These are phyloP conservation scores for Eretmodus cyanostictus DNA, from an alignment of 2,113 vertebrate species.

Conservation along the genomic window DNA sequence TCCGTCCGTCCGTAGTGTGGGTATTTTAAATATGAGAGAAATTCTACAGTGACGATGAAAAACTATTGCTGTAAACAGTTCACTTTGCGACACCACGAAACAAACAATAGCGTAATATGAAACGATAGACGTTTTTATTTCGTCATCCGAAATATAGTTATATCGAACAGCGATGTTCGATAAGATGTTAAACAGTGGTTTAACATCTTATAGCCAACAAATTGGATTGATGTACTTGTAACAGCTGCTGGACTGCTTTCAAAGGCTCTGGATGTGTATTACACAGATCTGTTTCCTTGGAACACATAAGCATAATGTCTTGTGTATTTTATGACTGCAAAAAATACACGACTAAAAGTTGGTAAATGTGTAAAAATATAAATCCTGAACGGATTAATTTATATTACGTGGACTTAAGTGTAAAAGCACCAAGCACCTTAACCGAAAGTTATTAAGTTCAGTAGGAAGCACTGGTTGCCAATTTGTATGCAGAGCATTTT, in stretches of 20 bases:
- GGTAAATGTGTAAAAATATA: not conserved
- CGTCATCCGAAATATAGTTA: fast-evolving
- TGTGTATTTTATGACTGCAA: not conserved
- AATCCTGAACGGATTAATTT: not conserved
- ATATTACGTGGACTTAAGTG: not conserved
- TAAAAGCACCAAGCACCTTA: not conserved
- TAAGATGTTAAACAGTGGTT: not conserved
- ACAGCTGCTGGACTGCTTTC: not conserved
- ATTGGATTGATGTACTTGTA: not conserved
- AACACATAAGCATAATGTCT: not conserved
- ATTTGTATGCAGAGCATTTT: not conserved
- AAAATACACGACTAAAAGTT: not conserved
- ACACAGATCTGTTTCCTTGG: not conserved
- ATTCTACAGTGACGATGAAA: not conserved
- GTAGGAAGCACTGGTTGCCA: not conserved
- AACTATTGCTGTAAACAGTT: not conserved
- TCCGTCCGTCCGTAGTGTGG: fast-evolving
- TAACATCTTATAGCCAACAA: not conserved
- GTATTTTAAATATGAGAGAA: not conserved
- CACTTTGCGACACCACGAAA: fast-evolving
- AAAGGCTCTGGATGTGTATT: not conserved
- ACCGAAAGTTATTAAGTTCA: not conserved
- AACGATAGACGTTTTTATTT: not conserved
- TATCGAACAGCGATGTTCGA: not conserved
- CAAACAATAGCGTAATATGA: not conserved